Evolutionary conservation across 2,113 vertebrate genomes (phyloP).

Genomic region (Perognathus longimembris): DNA sequence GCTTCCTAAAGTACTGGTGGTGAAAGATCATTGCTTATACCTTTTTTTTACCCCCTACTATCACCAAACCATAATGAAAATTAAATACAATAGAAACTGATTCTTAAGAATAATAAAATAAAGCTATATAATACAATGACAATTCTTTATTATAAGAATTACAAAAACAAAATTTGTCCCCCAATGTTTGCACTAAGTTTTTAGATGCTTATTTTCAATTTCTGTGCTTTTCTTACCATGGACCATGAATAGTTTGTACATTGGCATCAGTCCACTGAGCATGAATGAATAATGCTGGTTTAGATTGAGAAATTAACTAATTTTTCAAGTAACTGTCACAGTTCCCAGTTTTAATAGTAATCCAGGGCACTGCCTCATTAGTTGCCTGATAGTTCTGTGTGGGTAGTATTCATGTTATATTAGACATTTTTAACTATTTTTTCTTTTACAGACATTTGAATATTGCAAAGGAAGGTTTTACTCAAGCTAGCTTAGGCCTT

Average conservation of each 20-base stretch:
- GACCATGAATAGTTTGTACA: background rate
- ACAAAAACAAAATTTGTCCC: slow-evolving; percentile 11
- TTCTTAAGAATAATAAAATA: slow-evolving; percentile 11
- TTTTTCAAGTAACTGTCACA: background rate
- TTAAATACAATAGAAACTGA: slow-evolving; percentile 47
- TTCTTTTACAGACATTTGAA: slow-evolving; percentile 91
- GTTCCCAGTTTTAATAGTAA: background rate
- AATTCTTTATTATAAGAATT: background rate
- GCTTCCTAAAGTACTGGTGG: background rate
- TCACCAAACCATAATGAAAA: no score
- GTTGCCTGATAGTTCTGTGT: slow-evolving; percentile 13
- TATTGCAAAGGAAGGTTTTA: slow-evolving; percentile 96
- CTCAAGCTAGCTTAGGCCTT: slow-evolving; percentile 96
- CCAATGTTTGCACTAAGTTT: background rate
- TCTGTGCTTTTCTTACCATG: background rate
- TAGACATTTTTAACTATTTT: slow-evolving; percentile 53
- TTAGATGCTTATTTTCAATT: background rate
- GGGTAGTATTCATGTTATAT: background rate
- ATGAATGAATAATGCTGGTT: background rate
- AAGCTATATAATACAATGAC: background rate
- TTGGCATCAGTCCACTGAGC: background rate
- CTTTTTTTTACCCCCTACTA: no score
- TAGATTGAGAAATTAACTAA: background rate
- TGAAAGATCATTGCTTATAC: background rate
- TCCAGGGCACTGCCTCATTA: background rate